Percentiles rank a stretch among this genome's conserved stretches.
Conservation (phyloP, 1,140 invertebrate species). For the Drosophila bocki region DNA sequence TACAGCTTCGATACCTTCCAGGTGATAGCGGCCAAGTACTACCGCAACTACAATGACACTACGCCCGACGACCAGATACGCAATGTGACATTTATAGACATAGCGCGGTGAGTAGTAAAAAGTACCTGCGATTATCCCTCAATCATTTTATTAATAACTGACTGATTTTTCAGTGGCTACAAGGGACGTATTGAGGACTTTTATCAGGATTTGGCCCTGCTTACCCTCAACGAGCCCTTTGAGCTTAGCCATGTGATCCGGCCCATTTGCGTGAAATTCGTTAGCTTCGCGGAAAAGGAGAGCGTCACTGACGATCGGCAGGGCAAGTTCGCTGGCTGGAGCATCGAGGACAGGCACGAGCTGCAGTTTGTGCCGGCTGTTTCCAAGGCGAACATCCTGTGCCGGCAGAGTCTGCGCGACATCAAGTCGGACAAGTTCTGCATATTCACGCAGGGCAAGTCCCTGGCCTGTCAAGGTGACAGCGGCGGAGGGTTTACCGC, state of each 20-base stretch:
- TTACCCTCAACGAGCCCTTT: constrained; percentile 46
- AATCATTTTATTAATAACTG: background rate
- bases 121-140: background rate
- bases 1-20: constrained; percentile 42
- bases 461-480: constrained; percentile 65
- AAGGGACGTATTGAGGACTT: constrained; percentile 45
- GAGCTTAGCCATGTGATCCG: constrained; percentile 57
- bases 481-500: constrained; percentile 69
- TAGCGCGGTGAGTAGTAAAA: constrained; percentile 33
- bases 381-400: constrained; percentile 51
- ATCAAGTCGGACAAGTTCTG: constrained; percentile 69
- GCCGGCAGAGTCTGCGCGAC: constrained; percentile 29
- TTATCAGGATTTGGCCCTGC: constrained; percentile 51
- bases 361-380: constrained; percentile 62
- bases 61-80: constrained; percentile 20
- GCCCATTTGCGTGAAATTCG: constrained; percentile 60
- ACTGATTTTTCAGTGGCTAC: constrained; percentile 31
- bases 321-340: constrained; percentile 69
- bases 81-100: constrained; percentile 45
- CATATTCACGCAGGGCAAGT: constrained; percentile 62
- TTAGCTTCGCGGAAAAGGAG: constrained; percentile 49
- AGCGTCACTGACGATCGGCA: constrained; percentile 42
- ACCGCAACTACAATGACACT: constrained; percentile 43
- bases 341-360: constrained; percentile 55
- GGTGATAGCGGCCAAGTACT: constrained; percentile 61